Evolutionary conservation across 1,140 invertebrate genomes (phyloP), one percentile per base, ranked within the genome.

Genomic region (Eupeodes corollae): DNA sequence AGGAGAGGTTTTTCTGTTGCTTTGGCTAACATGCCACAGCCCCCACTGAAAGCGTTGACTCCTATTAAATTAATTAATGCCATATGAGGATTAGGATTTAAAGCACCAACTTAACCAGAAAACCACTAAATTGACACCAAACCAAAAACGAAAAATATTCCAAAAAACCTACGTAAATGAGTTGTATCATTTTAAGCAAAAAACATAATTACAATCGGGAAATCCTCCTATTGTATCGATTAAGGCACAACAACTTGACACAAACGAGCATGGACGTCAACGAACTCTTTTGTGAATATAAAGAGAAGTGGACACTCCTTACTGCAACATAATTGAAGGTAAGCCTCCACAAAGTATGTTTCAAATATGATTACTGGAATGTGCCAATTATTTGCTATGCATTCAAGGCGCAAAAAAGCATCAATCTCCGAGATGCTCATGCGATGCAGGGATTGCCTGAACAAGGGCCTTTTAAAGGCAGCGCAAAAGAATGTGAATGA

Each of bases 181-280:
- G 50, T 47, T 5, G 15, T 44, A 35, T 52, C 45, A 11, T 42
- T 46, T n/a, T 52, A 14, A 16, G 52, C 48, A 30, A 15, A 54
- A 44, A 3, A 54, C 42, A 42, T 47, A 52, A 45, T 54, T 54
- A n/a, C 41, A 38, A 34, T 41, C 41, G 1, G 53, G 53, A 48
- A 54, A 50, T 6, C 18, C 45, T 6, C 50, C 50, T n/a, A 47
- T 34, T 3, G 42, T 39, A 26, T 52, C 50, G 14, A 54, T 52
- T 12, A 52, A 26, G 14, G 18, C n/a, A n/a, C n/a, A n/a, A n/a
- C n/a, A n/a, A n/a, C n/a, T n/a, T n/a, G n/a, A n/a, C n/a, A n/a
- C n/a, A n/a, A n/a, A n/a, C n/a, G n/a, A n/a, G n/a, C n/a, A n/a
- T n/a, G n/a, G n/a, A n/a, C n/a, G 30, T 54, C 53, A 2, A 46